phyloP scores from a whole-genome alignment of 1,140 invertebrate genomes.

The Sitophilus oryzae region DNA sequence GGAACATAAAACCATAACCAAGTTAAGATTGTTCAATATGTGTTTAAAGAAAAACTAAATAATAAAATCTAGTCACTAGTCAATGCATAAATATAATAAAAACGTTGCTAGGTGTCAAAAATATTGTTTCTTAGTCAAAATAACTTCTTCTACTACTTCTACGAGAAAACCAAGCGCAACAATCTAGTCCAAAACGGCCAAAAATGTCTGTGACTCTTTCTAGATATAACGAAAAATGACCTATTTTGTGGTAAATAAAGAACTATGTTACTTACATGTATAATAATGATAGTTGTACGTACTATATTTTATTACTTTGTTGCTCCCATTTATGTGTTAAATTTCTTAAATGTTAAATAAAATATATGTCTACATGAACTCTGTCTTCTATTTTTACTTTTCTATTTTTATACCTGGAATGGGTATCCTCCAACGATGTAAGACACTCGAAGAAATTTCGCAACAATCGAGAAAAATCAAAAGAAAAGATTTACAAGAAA shows the following conservation, averaged over 20 bases:
- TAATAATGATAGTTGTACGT: conserved; percentile 18
- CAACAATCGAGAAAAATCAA: too few species aligned
- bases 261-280: conserved; percentile 6
- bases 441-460: too few species aligned
- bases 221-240: conserved; percentile 9
- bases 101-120: not conserved
- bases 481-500: too few species aligned
- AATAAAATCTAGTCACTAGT: too few species aligned
- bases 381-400: not conserved
- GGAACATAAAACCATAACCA: too few species aligned
- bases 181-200: conserved; percentile 11
- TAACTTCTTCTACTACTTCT: not conserved
- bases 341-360: conserved; percentile 1
- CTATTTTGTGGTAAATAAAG: conserved; percentile 21
- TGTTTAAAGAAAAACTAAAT: too few species aligned
- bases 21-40: too few species aligned
- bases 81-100: not conserved
- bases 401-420: not conserved
- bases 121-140: too few species aligned
- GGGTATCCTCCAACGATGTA: too few species aligned
- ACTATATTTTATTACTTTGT: conserved; percentile 32
- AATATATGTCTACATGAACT: conserved; percentile 4
- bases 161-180: not conserved
- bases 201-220: conserved; percentile 19
- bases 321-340: conserved; percentile 14